phyloP scores from a whole-genome alignment of 2,113 vertebrate species.

The Syrrhaptes paradoxus region DNA sequence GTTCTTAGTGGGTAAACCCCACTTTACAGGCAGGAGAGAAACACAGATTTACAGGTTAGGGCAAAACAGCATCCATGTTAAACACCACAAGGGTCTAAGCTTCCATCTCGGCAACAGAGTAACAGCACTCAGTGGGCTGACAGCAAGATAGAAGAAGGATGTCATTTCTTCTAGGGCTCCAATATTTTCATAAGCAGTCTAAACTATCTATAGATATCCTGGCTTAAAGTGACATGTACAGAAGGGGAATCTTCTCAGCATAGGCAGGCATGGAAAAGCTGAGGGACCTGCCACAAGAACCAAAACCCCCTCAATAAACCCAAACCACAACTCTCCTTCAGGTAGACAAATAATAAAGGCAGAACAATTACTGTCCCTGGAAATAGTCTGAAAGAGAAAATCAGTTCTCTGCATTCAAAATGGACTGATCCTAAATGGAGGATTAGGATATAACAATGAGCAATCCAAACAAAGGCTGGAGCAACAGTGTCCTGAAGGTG shows the following conservation, averaged over 20 bases:
- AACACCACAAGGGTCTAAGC: background rate
- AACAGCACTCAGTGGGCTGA: background rate
- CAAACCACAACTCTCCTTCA: background rate
- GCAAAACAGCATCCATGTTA: background rate
- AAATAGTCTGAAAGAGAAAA: background rate
- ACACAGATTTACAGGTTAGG: background rate
- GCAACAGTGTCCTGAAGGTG: background rate
- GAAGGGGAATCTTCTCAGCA: background rate
- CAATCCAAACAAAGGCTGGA: background rate
- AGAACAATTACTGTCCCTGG: background rate
- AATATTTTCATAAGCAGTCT: background rate
- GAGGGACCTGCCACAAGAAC: background rate
- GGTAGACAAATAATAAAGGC: background rate
- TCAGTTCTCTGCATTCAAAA: background rate
- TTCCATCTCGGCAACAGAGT: background rate
- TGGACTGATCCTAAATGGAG: background rate
- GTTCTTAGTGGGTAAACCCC: background rate
- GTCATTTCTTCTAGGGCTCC: background rate
- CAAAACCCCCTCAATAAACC: background rate
- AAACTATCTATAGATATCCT: background rate
- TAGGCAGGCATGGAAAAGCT: background rate
- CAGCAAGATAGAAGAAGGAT: background rate
- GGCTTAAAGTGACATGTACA: rapidly evolving
- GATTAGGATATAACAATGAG: background rate
- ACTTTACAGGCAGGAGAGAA: background rate